Evolutionary conservation across 2,113 vertebrate species (phyloP).

Genomic region (Gallinago paraguaiae): DNA sequence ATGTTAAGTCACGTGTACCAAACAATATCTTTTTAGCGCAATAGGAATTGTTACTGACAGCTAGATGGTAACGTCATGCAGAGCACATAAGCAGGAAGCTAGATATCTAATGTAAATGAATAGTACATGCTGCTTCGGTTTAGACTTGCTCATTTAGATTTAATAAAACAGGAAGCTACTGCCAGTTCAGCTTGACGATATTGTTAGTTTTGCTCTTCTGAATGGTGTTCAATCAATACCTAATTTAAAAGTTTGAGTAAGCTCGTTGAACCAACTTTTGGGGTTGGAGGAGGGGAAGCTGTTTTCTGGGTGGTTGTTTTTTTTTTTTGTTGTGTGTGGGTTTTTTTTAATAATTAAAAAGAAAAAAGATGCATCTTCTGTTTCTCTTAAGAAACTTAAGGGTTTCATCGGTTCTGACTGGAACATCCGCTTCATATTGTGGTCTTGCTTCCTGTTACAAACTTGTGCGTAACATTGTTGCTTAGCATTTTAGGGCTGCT

Average conservation of each 20-base stretch:
- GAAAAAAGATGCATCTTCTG: background rate
- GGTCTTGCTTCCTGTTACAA: background rate
- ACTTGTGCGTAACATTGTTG: accelerated
- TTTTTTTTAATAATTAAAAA: too few species aligned
- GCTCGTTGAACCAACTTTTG: background rate
- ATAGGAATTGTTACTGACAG: background rate
- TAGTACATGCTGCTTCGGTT: background rate
- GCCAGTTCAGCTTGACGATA: background rate
- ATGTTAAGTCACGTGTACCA: background rate
- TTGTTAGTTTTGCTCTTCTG: accelerated
- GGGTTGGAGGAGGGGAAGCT: background rate
- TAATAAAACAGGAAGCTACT: background rate
- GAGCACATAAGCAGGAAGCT: background rate
- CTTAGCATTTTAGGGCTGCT: background rate
- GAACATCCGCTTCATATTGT: background rate
- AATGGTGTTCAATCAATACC: background rate
- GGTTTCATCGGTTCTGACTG: background rate
- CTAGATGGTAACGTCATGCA: background rate
- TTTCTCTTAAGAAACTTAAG: background rate
- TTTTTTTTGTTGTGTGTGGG: background rate
- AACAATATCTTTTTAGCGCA: background rate
- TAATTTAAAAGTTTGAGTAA: background rate
- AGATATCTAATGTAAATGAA: background rate
- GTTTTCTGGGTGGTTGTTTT: background rate
- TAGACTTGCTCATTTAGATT: background rate